phyloP scores from a whole-genome alignment of 2,888 invertebrate species.

The Diarsia brunnea region DNA sequence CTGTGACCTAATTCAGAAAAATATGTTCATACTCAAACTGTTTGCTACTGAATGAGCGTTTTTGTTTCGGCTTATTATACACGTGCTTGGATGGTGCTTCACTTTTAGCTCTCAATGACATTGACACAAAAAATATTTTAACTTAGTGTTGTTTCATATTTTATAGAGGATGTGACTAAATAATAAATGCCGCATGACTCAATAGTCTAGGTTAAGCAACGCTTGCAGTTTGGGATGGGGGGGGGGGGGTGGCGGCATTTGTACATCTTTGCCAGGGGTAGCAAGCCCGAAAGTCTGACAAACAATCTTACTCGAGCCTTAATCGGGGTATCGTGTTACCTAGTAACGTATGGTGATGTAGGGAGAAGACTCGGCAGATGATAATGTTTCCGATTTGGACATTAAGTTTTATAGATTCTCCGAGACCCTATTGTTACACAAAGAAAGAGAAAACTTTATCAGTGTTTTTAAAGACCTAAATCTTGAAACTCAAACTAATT shows the following conservation, averaged over 20 bases:
- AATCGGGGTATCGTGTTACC: neutral
- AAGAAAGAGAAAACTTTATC: conserved; percentile 3
- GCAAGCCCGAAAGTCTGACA: neutral
- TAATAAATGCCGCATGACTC: neutral
- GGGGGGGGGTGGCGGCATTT: neutral
- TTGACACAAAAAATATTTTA: neutral
- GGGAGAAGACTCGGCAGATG: neutral
- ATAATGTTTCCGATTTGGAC: neutral
- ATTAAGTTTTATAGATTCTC: neutral
- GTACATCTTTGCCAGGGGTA: neutral
- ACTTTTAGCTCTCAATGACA: neutral
- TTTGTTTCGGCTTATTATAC: conserved; percentile 32
- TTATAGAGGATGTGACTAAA: neutral
- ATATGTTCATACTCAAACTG: conserved; percentile 48
- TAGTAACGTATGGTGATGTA: neutral
- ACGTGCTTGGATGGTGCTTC: neutral
- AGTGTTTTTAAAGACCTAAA: neutral
- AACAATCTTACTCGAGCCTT: neutral
- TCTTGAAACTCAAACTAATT: conserved; percentile 14
- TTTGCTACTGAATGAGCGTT: conserved; percentile 35
- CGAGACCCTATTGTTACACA: no score
- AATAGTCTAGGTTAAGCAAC: neutral
- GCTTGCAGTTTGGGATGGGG: neutral
- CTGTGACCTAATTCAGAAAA: conserved; percentile 61
- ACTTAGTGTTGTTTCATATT: neutral